These are phyloP conservation scores for Lepus americanus DNA, from an alignment of 2,113 vertebrate genomes.

Conservation along the genomic window DNA sequence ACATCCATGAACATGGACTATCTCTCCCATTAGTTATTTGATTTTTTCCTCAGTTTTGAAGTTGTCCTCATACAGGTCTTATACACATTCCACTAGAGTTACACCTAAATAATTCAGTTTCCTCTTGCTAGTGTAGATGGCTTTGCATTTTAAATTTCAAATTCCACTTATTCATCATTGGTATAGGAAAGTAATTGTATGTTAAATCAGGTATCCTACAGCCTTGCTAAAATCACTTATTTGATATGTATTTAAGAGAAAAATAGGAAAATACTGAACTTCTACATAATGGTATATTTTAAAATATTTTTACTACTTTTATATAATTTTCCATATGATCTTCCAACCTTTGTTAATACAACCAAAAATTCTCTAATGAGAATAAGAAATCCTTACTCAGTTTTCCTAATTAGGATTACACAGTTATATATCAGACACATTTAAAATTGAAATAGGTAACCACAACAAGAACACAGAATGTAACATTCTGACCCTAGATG, in stretches of 20 bases:
- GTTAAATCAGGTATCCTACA: background rate
- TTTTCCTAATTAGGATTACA: conserved; percentile 29
- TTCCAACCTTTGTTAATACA: conserved; percentile 40
- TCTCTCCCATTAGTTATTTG: background rate
- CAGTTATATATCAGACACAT: background rate
- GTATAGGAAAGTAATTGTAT: background rate
- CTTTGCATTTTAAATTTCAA: background rate
- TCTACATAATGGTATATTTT: conserved; percentile 66
- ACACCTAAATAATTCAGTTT: background rate
- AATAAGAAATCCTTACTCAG: conserved; percentile 32
- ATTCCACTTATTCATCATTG: background rate
- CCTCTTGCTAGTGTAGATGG: background rate
- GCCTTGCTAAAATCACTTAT: background rate
- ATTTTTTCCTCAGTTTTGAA: background rate
- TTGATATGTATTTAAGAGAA: conserved; percentile 15
- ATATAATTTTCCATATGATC: conserved; percentile 59
- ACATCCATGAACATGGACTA: background rate
- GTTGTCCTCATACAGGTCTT: background rate
- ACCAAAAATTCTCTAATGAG: conserved; percentile 14
- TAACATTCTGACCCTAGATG: background rate
- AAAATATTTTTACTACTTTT: conserved; percentile 74
- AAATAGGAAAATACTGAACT: conserved; percentile 56
- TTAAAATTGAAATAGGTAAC: conserved; percentile 23
- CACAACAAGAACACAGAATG: background rate
- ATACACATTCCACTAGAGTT: too few species aligned